Evolutionary conservation across 2,888 invertebrate species (phyloP).

Genomic region (Pristionchus arcanus): DNA sequence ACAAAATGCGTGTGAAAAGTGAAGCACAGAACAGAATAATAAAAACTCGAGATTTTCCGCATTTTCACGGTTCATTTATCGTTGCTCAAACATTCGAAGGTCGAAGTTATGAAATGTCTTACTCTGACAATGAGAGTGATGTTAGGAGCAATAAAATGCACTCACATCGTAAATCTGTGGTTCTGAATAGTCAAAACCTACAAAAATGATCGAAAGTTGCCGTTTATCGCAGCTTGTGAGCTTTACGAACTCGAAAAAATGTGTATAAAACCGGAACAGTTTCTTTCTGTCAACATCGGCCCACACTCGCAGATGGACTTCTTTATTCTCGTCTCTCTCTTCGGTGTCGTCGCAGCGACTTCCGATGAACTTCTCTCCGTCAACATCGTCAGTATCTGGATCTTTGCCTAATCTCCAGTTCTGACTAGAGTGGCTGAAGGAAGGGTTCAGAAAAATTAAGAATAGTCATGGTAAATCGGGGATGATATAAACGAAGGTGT

Average conservation of each 20-base stretch:
- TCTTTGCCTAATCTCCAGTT: neutral
- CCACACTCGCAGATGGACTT: neutral
- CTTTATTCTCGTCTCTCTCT: neutral
- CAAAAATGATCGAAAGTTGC: neutral
- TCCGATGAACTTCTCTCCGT: constrained; percentile 44
- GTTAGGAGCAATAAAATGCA: neutral
- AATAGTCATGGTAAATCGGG: too few relatives aligned
- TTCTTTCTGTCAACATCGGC: neutral
- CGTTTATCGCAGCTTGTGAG: neutral
- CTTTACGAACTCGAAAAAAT: neutral
- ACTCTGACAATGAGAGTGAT: constrained; percentile 4
- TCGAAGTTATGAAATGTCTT: neutral
- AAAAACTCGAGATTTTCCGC: too few relatives aligned
- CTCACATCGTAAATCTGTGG: neutral
- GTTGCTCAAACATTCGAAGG: neutral
- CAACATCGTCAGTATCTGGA: neutral
- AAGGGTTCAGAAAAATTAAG: too few relatives aligned
- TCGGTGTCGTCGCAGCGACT: neutral
- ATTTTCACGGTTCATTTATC: neutral
- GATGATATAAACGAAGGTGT: too few relatives aligned
- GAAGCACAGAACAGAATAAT: too few relatives aligned
- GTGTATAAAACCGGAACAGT: neutral
- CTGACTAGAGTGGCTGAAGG: too few relatives aligned
- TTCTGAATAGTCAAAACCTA: neutral
- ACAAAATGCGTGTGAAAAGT: too few relatives aligned